phyloP scores from a whole-genome alignment of 2,888 invertebrate species.

The Leptopilina myrica region DNA sequence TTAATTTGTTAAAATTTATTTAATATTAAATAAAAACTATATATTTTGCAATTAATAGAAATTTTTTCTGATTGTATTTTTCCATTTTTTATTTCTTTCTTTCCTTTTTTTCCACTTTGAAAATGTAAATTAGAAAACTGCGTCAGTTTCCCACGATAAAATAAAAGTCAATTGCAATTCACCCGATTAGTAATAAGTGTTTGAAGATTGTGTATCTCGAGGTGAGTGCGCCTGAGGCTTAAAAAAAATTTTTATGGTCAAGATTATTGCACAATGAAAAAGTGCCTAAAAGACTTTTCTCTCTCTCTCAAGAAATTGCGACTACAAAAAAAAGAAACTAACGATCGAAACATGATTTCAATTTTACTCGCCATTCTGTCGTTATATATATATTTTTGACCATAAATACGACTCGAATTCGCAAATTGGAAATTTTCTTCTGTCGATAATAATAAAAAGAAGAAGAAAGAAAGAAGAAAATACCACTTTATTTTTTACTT shows the following conservation, averaged over 20 bases:
- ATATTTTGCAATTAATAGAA: no score
- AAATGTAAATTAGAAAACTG: background rate
- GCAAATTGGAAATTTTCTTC: no score
- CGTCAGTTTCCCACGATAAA: constrained; percentile 7
- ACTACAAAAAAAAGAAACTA: background rate
- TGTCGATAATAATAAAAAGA: no score
- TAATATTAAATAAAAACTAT: no score
- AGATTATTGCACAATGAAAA: constrained; percentile 7
- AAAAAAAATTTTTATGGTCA: constrained; percentile 1
- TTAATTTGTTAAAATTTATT: no score
- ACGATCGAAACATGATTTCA: background rate
- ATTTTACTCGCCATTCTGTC: background rate
- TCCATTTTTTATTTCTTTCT: background rate
- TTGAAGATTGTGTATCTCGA: background rate
- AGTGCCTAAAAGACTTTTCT: constrained; percentile 5
- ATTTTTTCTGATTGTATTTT: no score
- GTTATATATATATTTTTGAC: background rate
- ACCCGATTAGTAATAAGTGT: background rate
- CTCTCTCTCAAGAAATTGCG: background rate
- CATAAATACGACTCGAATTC: background rate
- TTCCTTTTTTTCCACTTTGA: background rate
- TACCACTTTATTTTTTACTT: background rate
- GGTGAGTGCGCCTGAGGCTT: background rate
- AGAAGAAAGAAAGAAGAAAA: no score
- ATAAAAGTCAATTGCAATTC: background rate